Conservation (phyloP, 2,113 vertebrate species). For the Azemiops feae region DNA sequence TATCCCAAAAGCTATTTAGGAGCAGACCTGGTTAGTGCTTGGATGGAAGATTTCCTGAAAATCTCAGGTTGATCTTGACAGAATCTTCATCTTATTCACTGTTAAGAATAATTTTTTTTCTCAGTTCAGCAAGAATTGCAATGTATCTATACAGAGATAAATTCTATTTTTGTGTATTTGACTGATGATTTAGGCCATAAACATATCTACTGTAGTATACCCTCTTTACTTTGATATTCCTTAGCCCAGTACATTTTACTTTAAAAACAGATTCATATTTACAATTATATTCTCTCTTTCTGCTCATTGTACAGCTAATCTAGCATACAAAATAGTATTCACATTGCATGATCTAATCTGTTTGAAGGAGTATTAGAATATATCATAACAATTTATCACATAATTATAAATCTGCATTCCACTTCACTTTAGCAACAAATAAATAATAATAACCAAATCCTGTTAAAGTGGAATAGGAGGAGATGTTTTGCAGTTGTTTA, state of each 20-base stretch:
- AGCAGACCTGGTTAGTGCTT: background rate
- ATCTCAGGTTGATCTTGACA: background rate
- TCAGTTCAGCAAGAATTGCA: background rate
- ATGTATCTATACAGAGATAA: background rate
- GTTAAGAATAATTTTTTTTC: background rate
- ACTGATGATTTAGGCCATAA: background rate
- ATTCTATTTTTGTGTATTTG: background rate
- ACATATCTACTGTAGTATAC: background rate
- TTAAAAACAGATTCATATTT: background rate
- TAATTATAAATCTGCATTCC: slow-evolving; percentile 20
- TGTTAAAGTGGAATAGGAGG: background rate
- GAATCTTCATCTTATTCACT: background rate
- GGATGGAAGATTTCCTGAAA: background rate
- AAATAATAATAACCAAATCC: background rate
- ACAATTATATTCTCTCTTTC: background rate
- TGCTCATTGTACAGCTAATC: background rate
- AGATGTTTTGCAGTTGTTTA: background rate
- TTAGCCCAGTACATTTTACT: background rate
- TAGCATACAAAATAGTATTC: background rate
- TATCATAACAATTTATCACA: background rate
- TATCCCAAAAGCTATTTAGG: background rate
- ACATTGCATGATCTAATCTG: slow-evolving; percentile 20
- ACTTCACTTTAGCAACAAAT: background rate
- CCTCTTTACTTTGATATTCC: background rate
- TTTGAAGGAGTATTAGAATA: slow-evolving; percentile 18